Conservation (phyloP, 2,797 vertebrate species). For the Bufotes viridis region DNA sequence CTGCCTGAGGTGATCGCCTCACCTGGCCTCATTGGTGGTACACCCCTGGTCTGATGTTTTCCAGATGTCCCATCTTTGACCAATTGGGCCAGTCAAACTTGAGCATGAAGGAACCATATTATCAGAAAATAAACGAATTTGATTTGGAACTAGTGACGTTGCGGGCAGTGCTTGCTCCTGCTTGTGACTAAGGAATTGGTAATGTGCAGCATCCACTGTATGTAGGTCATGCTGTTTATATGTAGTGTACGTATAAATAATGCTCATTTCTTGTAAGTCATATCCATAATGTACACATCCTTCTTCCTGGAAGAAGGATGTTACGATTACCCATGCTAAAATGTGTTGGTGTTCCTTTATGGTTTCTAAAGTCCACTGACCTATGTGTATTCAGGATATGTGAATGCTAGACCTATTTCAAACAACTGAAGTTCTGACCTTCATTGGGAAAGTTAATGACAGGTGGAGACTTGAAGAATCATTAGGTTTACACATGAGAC, state of each 20-base stretch:
- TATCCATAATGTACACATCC: not conserved
- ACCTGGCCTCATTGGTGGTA: too few relatives aligned
- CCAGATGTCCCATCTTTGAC: too few relatives aligned
- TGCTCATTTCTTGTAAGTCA: not conserved
- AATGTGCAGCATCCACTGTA: not conserved
- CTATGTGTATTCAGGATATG: not conserved
- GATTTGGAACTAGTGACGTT: not conserved
- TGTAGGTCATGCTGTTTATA: conserved; percentile 4
- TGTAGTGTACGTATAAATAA: not conserved
- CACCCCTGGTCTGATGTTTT: too few relatives aligned
- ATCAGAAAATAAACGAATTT: not conserved
- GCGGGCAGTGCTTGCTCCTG: not conserved
- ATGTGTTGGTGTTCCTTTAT: not conserved
- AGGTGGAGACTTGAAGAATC: too few relatives aligned
- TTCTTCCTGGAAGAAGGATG: conserved; percentile 3
- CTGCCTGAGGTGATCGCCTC: too few relatives aligned
- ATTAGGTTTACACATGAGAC: too few relatives aligned
- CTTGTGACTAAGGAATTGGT: not conserved
- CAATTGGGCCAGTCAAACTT: too few relatives aligned
- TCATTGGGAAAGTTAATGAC: not conserved
- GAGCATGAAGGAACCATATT: too few relatives aligned
- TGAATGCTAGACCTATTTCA: not conserved
- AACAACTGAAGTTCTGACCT: not conserved
- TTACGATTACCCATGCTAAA: not conserved
- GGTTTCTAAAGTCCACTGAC: not conserved